Conservation (phyloP, 2,113 vertebrate species). For the Thunnus maccoyii region DNA sequence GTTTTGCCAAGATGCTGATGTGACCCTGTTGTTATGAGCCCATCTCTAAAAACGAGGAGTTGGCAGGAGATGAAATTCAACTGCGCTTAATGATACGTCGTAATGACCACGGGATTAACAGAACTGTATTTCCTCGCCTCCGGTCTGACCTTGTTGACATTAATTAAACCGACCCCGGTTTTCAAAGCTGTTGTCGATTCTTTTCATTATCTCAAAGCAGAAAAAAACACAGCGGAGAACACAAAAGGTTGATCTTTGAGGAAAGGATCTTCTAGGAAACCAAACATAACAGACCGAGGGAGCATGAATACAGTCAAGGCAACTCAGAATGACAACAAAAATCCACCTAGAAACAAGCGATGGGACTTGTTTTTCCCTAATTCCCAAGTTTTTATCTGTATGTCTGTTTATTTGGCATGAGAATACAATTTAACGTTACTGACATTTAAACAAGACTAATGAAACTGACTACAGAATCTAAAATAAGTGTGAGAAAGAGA, state of each 20-base stretch:
- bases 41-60: background rate
- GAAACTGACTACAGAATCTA: background rate
- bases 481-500: background rate
- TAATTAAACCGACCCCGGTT: constrained; percentile 16
- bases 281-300: background rate
- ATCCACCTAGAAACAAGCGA: background rate
- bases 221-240: background rate
- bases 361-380: background rate
- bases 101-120: background rate
- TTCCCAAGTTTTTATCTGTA: background rate
- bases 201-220: constrained; percentile 1
- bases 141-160: background rate
- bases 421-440: background rate
- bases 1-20: constrained; percentile 18
- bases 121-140: background rate
- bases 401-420: background rate
- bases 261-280: background rate
- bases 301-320: constrained; percentile 5
- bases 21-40: constrained; percentile 14
- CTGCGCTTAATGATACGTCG: background rate
- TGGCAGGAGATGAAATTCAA: background rate
- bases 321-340: constrained; percentile 11
- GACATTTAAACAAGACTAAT: background rate
- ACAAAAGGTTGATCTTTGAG: constrained; percentile 6
- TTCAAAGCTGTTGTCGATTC: background rate